Evolutionary conservation across 1,140 invertebrate genomes (phyloP), one percentile per base, ranked within the genome.

Genomic region (Drosophila orosa): DNA sequence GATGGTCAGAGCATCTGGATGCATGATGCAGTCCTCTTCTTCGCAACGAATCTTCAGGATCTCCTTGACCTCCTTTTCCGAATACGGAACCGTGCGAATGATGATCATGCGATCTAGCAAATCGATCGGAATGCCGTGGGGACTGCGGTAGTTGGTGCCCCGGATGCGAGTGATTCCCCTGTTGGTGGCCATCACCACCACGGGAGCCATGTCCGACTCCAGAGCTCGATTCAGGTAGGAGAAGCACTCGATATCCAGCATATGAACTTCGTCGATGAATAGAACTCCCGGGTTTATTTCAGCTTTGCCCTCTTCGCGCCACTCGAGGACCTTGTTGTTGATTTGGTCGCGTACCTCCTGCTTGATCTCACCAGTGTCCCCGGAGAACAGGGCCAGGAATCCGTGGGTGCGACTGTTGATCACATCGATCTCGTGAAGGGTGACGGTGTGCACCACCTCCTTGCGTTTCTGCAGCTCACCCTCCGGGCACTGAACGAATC

Each of bases 111-210:
- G 94, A 93, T 99, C 99, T 1, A 99, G 93, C 44, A 99, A 92
- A 94, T 99, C 99, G 56, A 99, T 95, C 0, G 99, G 99, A 50
- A 99, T 97, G 24, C 92, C 99, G 93, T 99, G 99, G 1, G 99
- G 98, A 68, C 97, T 97, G 66, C 94, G 94, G 92, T 99, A 98
- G 75, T 97, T 96, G 10, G 98, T 99, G 24, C 98, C 99, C 61
- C 99, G 94, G 78, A 99, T 99, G 67, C 95, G 95, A 0, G 98
- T 99, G 44, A 99, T 98, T 13, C 98, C 98, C 74, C 98, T 94
- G 93, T 99, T 99, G n/a, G 98, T 99, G 2, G 99, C 99, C 97
- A 99, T 99, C 9, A 99, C 98, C 3, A 99, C 95, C 25, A 99
- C 96, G 0, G 99, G 99, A 0, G 98, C 96, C 94, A 99, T 98